Conservation (phyloP, 2,113 vertebrate genomes). For the Arothron firmamentum region DNA sequence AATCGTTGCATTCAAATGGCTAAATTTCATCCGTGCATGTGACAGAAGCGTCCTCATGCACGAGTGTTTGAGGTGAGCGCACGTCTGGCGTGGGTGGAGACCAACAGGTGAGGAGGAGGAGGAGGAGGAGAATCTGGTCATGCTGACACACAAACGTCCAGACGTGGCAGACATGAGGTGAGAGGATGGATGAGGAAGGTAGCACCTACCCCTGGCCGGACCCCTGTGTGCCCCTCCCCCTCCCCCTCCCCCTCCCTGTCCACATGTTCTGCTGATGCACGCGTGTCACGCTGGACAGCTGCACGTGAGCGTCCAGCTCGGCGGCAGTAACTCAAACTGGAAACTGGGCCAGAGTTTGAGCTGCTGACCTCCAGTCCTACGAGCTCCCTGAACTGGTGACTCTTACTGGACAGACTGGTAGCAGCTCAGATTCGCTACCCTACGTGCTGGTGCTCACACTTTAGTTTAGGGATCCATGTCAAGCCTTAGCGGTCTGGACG, state of each 20-base stretch:
- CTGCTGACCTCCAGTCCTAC: constrained; percentile 44
- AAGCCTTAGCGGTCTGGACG: constrained; percentile 61
- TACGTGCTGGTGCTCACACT: constrained; percentile 72
- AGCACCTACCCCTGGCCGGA: constrained; percentile 28
- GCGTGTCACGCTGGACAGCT: too few relatives aligned
- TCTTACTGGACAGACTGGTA: constrained; percentile 52
- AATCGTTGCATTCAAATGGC: constrained; percentile 22
- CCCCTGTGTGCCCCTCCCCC: constrained; percentile 18
- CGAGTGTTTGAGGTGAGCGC: constrained; percentile 21
- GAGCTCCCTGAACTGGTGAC: constrained; percentile 38
- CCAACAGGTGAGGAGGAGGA: too few relatives aligned
- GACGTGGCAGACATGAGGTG: constrained; percentile 44
- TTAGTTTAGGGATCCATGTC: constrained; percentile 81
- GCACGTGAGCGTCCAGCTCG: constrained; percentile 1
- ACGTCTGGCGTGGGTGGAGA: constrained; percentile 1
- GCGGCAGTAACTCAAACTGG: constrained; percentile 45
- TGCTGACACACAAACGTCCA: background rate
- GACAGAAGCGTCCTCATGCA: constrained; percentile 53
- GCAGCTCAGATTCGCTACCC: constrained; percentile 44
- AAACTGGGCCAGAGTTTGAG: constrained; percentile 36
- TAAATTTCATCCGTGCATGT: background rate
- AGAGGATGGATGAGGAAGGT: constrained; percentile 58
- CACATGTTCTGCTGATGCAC: too few relatives aligned
- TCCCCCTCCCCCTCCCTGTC: background rate
- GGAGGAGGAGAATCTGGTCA: constrained; percentile 20